Percentiles rank a stretch among this genome's conserved stretches.
Evolutionary conservation across 1,140 invertebrate species (phyloP).

Genomic region (Sarcophaga peregrina): DNA sequence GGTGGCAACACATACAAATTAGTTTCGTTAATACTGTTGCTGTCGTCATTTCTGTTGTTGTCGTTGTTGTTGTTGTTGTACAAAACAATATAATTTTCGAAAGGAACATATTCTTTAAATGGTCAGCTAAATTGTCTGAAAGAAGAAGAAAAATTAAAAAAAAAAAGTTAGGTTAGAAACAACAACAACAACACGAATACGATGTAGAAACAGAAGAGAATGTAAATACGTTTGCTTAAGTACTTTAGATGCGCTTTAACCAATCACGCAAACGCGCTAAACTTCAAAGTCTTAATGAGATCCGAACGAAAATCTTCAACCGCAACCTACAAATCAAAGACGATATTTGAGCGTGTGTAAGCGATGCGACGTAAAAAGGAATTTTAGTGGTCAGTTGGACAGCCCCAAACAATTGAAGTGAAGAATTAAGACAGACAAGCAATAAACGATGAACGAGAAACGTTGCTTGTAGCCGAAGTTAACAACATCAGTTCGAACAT

Average conservation of each 20-base stretch:
- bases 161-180: slow-evolving; percentile 49
- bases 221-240: slow-evolving; percentile 47
- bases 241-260: slow-evolving; percentile 56
- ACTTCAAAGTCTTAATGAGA: slow-evolving; percentile 63
- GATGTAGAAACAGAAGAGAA: not conserved
- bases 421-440: slow-evolving; percentile 25
- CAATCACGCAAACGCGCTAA: slow-evolving; percentile 64
- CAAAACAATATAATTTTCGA: no score
- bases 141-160: not conserved
- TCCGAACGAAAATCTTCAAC: not conserved
- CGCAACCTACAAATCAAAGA: not conserved
- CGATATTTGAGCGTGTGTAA: not conserved
- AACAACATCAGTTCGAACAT: slow-evolving; percentile 19
- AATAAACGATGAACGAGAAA: not conserved
- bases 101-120: no score
- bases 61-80: no score
- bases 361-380: not conserved
- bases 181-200: not conserved
- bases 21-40: no score
- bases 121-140: no score
- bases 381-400: slow-evolving; percentile 20
- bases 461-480: not conserved
- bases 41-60: no score
- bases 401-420: not conserved
- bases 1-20: slow-evolving; percentile 1